Base-by-base conservation (phyloP, 2,888 invertebrate species). In the Synergus japonicus region DNA sequence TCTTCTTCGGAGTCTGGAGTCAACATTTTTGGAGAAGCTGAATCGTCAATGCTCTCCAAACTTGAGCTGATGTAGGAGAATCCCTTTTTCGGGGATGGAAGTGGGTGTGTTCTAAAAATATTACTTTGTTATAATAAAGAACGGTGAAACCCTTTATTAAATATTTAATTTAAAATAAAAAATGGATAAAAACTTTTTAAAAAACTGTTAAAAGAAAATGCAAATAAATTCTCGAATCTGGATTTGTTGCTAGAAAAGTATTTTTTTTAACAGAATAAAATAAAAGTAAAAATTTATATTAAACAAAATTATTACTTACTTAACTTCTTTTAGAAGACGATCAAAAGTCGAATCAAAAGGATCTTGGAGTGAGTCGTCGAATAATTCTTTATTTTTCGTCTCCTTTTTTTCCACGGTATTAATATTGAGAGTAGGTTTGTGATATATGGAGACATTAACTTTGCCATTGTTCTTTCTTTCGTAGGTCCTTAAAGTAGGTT, bases 311-410 rank as follows among this genome's bases (percentile, higher is more conserved):
- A 66, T 66, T 44, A 67, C 7, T 73, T 54, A 73, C 73, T 73
- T 73, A 12, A 13, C 49, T n/a, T 73, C 37, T 8, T n/a, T 73
- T 10, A 54, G n/a, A 37, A 73, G 49, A 1, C 73, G 73, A 54
- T 73, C 73, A 46, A 73, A 73, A 73, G 73, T 73, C 54, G 73
- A 54, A 54, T 73, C 46, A 37, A 54, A 54, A 37, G 73, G 73
- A 73, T 73, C 73, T 2, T 73, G n/a, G 9, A 73, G 54, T n/a
- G 73, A 49, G 49, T 73, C 73, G 29, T 73, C 49, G 15, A 73
- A 10, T 12, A 13, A 5, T 29, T 73, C 15, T 13, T 73, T 49
- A 4, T 73, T 49, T n/a, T 29, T 29, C 4, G 9, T 54, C 37
- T 41, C 37, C 5, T 29, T 15, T 22, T 4, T 73, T 37, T 29